phyloP scores from a whole-genome alignment of 2,888 invertebrate genomes.

The Patella caerulea region DNA sequence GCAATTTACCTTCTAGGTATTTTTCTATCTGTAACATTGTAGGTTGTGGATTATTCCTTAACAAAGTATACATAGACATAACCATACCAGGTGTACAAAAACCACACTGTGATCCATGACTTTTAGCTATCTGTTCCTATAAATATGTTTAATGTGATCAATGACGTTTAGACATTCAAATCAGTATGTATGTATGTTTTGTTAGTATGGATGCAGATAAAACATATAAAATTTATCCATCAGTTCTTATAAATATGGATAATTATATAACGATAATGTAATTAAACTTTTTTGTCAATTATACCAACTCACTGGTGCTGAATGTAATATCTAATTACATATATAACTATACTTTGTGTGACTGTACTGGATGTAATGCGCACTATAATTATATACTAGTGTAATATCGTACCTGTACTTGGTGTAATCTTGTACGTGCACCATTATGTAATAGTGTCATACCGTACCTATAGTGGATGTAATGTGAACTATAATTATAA shows the following conservation, averaged over 20 bases:
- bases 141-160: neutral
- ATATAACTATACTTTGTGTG: too few species aligned
- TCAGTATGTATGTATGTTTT: too few species aligned
- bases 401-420: conserved; percentile 58
- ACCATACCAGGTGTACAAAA: conserved; percentile 96
- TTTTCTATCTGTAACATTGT: conserved; percentile 46
- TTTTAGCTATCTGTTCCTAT: conserved; percentile 81
- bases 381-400: conserved; percentile 74
- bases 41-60: conserved; percentile 80
- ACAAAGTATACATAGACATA: conserved; percentile 96
- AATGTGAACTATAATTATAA: conserved; percentile 78
- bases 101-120: conserved; percentile 95
- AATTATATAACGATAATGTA: too few species aligned
- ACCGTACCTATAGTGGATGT: conserved; percentile 65
- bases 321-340: too few species aligned
- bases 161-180: too few species aligned
- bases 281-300: too few species aligned
- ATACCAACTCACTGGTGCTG: too few species aligned
- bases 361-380: conserved; percentile 66
- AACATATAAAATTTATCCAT: too few species aligned
- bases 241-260: too few species aligned
- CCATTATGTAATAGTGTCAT: conserved; percentile 55
- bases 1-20: conserved; percentile 50
- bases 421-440: conserved; percentile 60
- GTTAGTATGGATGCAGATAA: too few species aligned